A percentile compares a stretch with the other conserved stretches of the same genome.
Conservation (phyloP, 2,888 invertebrate species). For the Ichneumoninae sp. region DNA sequence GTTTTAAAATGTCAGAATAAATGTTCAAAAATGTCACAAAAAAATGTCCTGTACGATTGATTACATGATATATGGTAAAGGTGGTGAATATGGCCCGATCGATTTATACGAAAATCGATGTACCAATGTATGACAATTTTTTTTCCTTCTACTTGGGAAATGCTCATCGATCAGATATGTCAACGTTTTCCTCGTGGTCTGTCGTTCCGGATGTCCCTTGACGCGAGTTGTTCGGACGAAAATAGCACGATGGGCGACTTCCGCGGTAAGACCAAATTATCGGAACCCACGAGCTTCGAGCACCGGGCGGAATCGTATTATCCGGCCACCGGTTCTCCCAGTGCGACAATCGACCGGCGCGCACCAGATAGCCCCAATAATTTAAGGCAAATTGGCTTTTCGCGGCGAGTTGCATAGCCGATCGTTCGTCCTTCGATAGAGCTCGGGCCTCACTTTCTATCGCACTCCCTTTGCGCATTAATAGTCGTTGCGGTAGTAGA, state of each 20-base stretch:
- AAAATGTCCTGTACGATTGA: too few relatives aligned
- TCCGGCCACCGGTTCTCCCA: constrained; percentile 1
- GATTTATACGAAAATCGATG: neutral
- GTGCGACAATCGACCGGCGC: constrained; percentile 31
- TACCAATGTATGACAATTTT: neutral
- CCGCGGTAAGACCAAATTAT: constrained; percentile 10
- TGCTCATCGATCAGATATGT: neutral
- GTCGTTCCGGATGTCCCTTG: neutral
- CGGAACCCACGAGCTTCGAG: constrained; percentile 7
- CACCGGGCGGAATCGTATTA: constrained; percentile 7
- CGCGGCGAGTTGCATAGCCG: constrained; percentile 32
- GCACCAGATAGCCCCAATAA: constrained; percentile 57
- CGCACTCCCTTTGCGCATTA: constrained; percentile 37
- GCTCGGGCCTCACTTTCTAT: constrained; percentile 40
- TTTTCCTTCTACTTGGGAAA: neutral
- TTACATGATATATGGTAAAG: too few relatives aligned
- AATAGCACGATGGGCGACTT: neutral
- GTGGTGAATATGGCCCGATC: neutral
- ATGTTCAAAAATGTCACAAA: neutral
- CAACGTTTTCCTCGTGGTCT: neutral
- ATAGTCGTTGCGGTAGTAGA: constrained; percentile 8
- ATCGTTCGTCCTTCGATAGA: constrained; percentile 59
- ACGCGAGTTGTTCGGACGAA: neutral
- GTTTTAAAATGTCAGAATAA: neutral
- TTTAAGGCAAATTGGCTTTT: constrained; percentile 62